Evolutionary conservation across 2,113 vertebrate genomes (phyloP), one percentile per base, ranked within the genome.

Genomic region (Apodemus sylvaticus): DNA sequence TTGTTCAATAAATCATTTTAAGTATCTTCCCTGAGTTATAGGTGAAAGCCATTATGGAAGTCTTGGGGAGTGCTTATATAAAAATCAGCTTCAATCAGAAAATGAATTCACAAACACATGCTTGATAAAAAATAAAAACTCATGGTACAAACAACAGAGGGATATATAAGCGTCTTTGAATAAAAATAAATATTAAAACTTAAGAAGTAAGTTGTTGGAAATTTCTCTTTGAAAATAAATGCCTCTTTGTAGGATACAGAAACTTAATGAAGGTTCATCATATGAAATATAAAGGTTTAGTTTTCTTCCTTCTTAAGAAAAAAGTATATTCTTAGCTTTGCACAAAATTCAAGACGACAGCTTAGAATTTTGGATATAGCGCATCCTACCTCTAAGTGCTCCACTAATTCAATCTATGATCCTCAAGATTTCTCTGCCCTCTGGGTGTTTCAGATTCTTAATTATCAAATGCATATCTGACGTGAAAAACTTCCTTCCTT

Each of bases 1-100:
- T 97, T 92, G 94, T 97, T 58, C n/a, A 96, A 94, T 87, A 68
- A 26, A 89, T 98, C 96, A 93, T 91, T 98, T 96, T 97, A 97
- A 98, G 77, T 78, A 95, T 94, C 36, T 93, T 86, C 26, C 92
- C 51, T 79, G 17, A 14, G 76, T 82, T 94, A 71, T 70, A 91
- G 81, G 79, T 93, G 48, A 96, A 97, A 95, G 1, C 66, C 11
- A 97, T 87, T 78, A 53, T 93, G 73, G 4, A 95, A 96, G 42
- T 70, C 19, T 97, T 97, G 34, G 26, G 55, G 78, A 58, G 16
- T 53, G 68, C 73, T 95, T 93, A 86, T 48, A 91, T 95, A 77
- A 98, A 98, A 98, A 96, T 71, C 93, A 97, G 16, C 79, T 79
- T 95, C 29, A 87, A 26, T 81, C 42, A 96, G 51, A 96, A 98